Base-by-base conservation (phyloP, 2,888 invertebrate species). In the Busseola fusca region DNA sequence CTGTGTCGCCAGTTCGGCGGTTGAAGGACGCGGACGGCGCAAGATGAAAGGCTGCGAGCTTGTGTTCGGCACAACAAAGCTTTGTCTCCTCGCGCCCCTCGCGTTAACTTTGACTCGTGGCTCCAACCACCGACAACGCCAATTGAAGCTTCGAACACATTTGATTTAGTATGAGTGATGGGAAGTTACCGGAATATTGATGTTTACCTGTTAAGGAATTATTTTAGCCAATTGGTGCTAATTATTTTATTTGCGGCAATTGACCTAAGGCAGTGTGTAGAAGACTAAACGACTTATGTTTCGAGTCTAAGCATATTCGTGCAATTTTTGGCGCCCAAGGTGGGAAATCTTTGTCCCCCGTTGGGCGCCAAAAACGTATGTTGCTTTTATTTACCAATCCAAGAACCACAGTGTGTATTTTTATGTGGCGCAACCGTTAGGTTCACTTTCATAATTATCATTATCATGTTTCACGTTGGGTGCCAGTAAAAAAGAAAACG, bases 21-120 rank as follows among this genome's bases (percentile, higher is more conserved):
- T 85, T 91, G 90, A 89, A 90, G 91, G 90, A 88, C 90, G 91
- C 87, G 91, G 89, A 87, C 89, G 90, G 87, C 84, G 83, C 84
- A 87, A 92, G 92, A 93, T 93, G 93, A 93, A 93, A 93, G 93
- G 90, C 90, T 82, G 86, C 81, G 86, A 89, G 91, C 87, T 89
- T 86, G 90, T 88, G 89, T 90, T 89, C 91, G 91, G 91, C 90
- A 89, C 92, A 89, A 93, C 93, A 93, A 93, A 93, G 93, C 89
- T 91, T 92, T 93, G 93, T 93, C 90, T 92, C 89, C 87, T 88
- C 87, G 83, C 90, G 81, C 88, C 90, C 88, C 87, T 84, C 87
- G 87, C 86, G 90, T 83, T 86, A 88, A 87, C 82, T 86, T 87
- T 84, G 85, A 86, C 85, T 86, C 83, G 76, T 78, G 69, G 62